Percentiles rank a stretch among this genome's conserved stretches.
Evolutionary conservation across 2,113 vertebrate species (phyloP).

Genomic region (Nettapus auritus): DNA sequence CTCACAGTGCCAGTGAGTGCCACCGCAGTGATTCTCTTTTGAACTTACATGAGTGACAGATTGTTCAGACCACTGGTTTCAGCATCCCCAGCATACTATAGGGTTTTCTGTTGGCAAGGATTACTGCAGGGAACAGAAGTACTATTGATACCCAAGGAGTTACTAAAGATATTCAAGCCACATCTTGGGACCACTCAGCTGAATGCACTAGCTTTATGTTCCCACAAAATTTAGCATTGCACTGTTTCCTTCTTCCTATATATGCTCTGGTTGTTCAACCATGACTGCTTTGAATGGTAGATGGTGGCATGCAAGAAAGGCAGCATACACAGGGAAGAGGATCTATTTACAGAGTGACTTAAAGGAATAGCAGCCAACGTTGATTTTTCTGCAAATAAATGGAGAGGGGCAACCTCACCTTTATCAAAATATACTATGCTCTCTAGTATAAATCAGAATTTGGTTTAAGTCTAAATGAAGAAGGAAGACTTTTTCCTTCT

Average conservation of each 20-base stretch:
- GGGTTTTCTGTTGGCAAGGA: neutral
- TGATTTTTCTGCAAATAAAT: neutral
- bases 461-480: neutral
- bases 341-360: neutral
- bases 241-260: neutral
- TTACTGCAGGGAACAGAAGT: neutral
- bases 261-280: neutral
- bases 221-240: neutral
- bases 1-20: neutral
- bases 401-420: neutral
- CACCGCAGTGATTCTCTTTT: constrained; percentile 25
- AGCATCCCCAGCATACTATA: neutral
- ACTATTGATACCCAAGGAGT: neutral
- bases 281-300: neutral
- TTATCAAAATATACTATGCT: neutral
- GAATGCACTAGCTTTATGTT: neutral
- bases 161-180: neutral
- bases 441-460: neutral
- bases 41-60: constrained; percentile 29
- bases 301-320: neutral
- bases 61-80: constrained; percentile 49
- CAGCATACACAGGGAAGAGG: neutral
- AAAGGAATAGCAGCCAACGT: neutral
- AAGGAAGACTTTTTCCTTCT: neutral
- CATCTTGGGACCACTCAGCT: neutral